Evolutionary conservation across 2,888 invertebrate species (phyloP), one percentile per base, ranked within the genome.

Genomic region (Apodemia zela): DNA sequence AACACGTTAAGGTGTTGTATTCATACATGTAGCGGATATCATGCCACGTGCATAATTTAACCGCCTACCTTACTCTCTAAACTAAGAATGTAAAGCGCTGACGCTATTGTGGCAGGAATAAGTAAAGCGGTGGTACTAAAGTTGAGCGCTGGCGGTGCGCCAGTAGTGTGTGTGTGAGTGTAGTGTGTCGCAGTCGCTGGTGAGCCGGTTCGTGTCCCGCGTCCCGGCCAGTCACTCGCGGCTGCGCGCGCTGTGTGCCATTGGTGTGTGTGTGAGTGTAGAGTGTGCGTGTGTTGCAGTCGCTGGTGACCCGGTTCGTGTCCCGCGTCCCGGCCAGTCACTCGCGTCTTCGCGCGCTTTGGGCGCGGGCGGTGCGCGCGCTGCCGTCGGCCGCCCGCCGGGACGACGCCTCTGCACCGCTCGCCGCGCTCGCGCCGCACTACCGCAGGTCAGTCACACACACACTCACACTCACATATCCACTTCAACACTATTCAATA

Each of bases 251-350:
- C 38, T n/a, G n/a, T n/a, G n/a, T n/a, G n/a, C n/a, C n/a, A n/a
- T n/a, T n/a, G n/a, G 33, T 35, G 33, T 35, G 33, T 7, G 33
- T 6, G 33, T 35, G 33, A 29, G 29, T 5, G 5, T 35, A 29
- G 17, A n/a, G n/a, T n/a, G n/a, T n/a, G n/a, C n/a, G n/a, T 49
- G 10, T 17, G 15, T 63, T 45, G 18, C 79, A 96, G 95, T 93
- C 93, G 78, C 81, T 97, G 64, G 80, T 96, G 61, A 84, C 94
- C 35, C 93, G 97, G 65, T 93, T 96, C 74, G 85, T 96, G 78
- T 89, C 93, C 0, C 94, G 93, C 63, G 85, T 93, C 66, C 85
- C 85, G 5, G 73, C 87, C 1, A 74, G 84, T 1, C 94, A 94
- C 75, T 21, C 21, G 21, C 29, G 69, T 68, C 78, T 92, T 93